phyloP scores from a whole-genome alignment of 2,113 vertebrate genomes.

The Perca flavescens region DNA sequence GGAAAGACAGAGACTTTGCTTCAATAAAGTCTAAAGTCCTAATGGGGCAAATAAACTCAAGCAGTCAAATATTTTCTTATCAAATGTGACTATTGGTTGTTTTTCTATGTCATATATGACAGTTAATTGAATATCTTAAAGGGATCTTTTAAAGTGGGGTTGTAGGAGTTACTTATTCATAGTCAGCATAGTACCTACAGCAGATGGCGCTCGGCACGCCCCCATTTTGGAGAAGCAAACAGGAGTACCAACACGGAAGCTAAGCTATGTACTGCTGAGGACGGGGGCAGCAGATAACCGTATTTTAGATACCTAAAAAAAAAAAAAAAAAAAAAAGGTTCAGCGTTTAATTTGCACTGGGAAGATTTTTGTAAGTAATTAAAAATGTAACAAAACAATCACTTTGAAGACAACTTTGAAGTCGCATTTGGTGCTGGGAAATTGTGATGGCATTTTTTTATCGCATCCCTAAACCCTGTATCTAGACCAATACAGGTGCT shows the following conservation, averaged over 20 bases:
- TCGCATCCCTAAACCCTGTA: background rate
- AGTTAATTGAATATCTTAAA: too few species aligned
- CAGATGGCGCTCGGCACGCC: too few species aligned
- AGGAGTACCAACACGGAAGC: too few species aligned
- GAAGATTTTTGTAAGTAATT: background rate
- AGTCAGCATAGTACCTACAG: too few species aligned
- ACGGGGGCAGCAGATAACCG: too few species aligned
- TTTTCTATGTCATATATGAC: too few species aligned
- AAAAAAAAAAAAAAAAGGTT: background rate
- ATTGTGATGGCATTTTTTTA: background rate
- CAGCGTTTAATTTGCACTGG: background rate
- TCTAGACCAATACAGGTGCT: background rate
- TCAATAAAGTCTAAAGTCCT: slow-evolving; percentile 8
- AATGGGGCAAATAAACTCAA: background rate
- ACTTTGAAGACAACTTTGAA: background rate
- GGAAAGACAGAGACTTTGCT: background rate
- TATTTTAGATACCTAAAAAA: too few species aligned
- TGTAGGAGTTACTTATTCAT: too few species aligned
- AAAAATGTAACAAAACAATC: background rate
- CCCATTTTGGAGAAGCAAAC: too few species aligned
- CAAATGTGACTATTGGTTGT: background rate
- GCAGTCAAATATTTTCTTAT: background rate
- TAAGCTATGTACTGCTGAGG: too few species aligned
- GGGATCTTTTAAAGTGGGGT: too few species aligned
- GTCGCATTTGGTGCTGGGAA: background rate